These are phyloP conservation scores for Condylostylus longicornis DNA, from an alignment of 1,140 invertebrate genomes.

Conservation along the genomic window DNA sequence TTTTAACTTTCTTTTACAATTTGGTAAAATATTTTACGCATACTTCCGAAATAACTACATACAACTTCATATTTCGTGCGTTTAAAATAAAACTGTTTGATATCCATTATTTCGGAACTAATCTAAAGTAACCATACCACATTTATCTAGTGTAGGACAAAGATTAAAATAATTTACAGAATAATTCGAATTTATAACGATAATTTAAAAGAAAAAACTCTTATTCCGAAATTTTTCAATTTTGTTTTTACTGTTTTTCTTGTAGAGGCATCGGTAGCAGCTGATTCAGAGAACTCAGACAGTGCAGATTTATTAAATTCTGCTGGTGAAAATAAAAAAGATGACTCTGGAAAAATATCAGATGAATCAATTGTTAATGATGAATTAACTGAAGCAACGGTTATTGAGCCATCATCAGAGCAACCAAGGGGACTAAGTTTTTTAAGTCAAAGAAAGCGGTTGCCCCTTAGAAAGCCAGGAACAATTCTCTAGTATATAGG, in stretches of 20 bases:
- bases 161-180: not conserved
- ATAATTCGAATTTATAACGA: no score
- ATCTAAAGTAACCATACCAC: no score
- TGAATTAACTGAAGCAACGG: slow-evolving; percentile 33
- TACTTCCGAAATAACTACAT: not conserved
- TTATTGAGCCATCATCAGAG: slow-evolving; percentile 32
- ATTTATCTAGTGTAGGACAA: no score
- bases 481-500: slow-evolving; percentile 33
- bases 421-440: slow-evolving; percentile 40
- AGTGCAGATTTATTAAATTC: slow-evolving; percentile 12
- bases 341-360: slow-evolving; percentile 4
- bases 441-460: slow-evolving; percentile 41
- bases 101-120: no score
- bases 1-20: no score
- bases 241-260: no score
- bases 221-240: not conserved
- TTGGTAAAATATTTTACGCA: no score
- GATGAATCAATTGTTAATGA: slow-evolving; percentile 18
- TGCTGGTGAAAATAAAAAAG: not conserved
- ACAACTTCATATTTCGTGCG: no score
- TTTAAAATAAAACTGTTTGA: no score
- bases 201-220: no score
- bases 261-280: slow-evolving; percentile 21
- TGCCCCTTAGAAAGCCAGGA: slow-evolving; percentile 40
- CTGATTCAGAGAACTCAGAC: slow-evolving; percentile 23